phyloP scores from a whole-genome alignment of 1,140 invertebrate species.

The Platyura marginata region DNA sequence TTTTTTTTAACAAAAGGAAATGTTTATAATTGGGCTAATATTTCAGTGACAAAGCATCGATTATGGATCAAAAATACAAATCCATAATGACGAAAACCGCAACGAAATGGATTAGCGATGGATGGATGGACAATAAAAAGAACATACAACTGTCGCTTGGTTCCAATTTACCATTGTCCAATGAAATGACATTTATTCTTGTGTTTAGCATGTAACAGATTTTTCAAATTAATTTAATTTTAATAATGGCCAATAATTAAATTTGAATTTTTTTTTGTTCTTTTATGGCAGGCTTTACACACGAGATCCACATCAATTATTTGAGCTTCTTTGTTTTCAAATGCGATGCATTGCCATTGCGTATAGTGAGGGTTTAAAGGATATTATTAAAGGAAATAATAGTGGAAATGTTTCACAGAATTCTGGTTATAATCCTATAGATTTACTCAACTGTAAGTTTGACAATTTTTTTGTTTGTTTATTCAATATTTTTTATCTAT shows the following conservation, averaged over 20 bases:
- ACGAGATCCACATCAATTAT: conserved; percentile 20
- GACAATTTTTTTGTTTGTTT: not conserved
- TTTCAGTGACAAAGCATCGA: conserved; percentile 1
- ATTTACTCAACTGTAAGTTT: conserved; percentile 2
- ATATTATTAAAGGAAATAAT: conserved; percentile 17
- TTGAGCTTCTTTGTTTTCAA: conserved; percentile 24
- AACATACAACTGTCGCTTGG: conserved; percentile 23
- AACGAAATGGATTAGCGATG: conserved; percentile 2
- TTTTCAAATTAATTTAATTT: not conserved
- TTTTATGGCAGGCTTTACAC: conserved; percentile 14
- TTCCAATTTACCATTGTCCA: conserved; percentile 13
- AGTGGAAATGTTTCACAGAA: conserved; percentile 18
- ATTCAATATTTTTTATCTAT: not conserved
- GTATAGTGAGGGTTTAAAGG: conserved; percentile 21
- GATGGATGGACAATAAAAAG: conserved; percentile 19
- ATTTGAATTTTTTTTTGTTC: not conserved
- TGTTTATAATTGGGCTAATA: not conserved
- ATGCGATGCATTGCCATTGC: conserved; percentile 22
- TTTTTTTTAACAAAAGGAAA: no score
- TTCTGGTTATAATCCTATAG: conserved; percentile 1
- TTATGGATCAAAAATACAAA: no score
- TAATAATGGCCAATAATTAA: not conserved
- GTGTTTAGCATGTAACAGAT: conserved; percentile 1
- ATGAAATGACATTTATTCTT: conserved; percentile 6
- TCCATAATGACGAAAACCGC: no score